Evolutionary conservation across 2,797 vertebrate species (phyloP), one percentile per base, ranked within the genome.

Genomic region (Centropyge bicolor): DNA sequence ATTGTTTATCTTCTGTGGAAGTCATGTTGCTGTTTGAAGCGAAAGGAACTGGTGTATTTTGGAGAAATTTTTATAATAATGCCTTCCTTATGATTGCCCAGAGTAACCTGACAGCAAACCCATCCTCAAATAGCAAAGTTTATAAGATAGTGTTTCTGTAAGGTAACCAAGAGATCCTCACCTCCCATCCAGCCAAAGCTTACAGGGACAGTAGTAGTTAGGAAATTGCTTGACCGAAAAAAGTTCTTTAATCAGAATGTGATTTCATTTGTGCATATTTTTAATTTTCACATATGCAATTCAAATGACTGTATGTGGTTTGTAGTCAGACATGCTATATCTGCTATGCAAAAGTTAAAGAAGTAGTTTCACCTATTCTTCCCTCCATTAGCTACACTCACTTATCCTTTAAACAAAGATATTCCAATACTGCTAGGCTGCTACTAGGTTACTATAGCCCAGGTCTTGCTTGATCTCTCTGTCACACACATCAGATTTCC

Each of bases 1-100:
- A 11, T 8, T 78, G 7, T 22, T 70, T 10, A 13, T 35, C 22
- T 75, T 62, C 41, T 45, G 27, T 70, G 11, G 13, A 60, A 61
- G 17, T 9, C 2, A 72, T 65, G 35, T 20, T 3, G 1, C 27
- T 56, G 22, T 68, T 74, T 63, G 11, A 11, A 38, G 11, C 27
- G 46, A 8, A 69, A 64, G 0, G 6, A 46, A 13, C 22, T 1
- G 0, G 20, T 22, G 3, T 17, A 20, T 64, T 64, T 66, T 0
- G 1, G 11, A 62, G 31, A 7, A 55, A 45, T 22, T 45, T 22
- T 64, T 40, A 22, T 16, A 27, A 63, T 67, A 9, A n/a, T 24
- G 31, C 3, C 8, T 68, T 27, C 40, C 61, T 49, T 17, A 36
- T 45, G 17, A 63, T 19, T 22, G 38, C 31, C 71, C 14, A 43